Base-by-base conservation (phyloP, 2,113 vertebrate genomes). In the Scolopax mira region DNA sequence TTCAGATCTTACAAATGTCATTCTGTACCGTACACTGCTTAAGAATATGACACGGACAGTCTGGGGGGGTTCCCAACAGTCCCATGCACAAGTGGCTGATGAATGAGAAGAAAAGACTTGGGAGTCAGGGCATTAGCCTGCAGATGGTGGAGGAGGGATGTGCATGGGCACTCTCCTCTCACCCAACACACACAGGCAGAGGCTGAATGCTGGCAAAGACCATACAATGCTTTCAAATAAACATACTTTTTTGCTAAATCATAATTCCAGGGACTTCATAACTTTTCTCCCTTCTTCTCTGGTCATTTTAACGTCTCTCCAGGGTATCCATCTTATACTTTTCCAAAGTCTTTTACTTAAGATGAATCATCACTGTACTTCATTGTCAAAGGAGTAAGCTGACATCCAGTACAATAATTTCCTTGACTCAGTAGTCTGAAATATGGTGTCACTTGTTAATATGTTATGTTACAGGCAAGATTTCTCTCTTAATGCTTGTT, bases 61-160 rank as follows among this genome's bases (percentile, higher is more conserved):
- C 8, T 51, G 19, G 31, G 54, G 39, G 17, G 2, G 7, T 46
- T 89, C 23, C 85, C 73, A 77, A 11, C 10, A 42, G 39, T 4
- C 28, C 21, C 28, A 16, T 2, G 24, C 1, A 1, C 30, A 65
- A 74, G 49, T 14, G 49, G 31, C 9, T 61, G 16, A 58, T 5
- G 39, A 62, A 55, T 4, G 39, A 62, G 51, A 25, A 41, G 61
- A 33, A 18, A 12, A 75, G 27, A 35, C 37, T 67, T 33, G 48
- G 57, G 55, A 81, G 60, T n/a, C 28, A 15, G 0, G 0, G 5
- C 12, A 24, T 58, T 21, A 57, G 12, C 31, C 37, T 41, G 24
- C 28, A 71, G 61, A 21, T 5, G 11, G 30, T 66, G 41, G 65
- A 90, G 79, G 44, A 73, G 58, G 42, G n/a, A 60, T 0, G 0